These are phyloP conservation scores for Neodon shergylaensis DNA, from an alignment of 2,113 vertebrate genomes.

Conservation along the genomic window DNA sequence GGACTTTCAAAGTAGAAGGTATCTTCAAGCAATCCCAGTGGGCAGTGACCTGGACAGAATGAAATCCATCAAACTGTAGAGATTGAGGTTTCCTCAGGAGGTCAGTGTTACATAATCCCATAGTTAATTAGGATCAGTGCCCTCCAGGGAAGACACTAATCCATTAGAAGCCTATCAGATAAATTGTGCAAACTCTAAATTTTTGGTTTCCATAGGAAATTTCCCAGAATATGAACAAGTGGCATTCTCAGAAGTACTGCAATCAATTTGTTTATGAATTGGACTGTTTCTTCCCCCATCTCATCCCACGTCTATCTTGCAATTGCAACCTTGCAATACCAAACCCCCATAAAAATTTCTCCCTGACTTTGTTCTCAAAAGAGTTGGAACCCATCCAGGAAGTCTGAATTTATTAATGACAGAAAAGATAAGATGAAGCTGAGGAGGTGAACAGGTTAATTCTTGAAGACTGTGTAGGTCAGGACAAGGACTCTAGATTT, in stretches of 20 bases:
- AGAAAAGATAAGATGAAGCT: not conserved
- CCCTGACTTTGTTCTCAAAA: not conserved
- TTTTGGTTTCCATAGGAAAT: not conserved
- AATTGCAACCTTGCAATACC: not conserved
- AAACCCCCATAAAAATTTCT: not conserved
- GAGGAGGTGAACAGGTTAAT: not conserved
- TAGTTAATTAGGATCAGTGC: not conserved
- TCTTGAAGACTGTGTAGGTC: rapidly evolving
- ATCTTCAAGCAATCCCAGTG: not conserved
- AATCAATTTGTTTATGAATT: not conserved
- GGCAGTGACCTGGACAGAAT: not conserved
- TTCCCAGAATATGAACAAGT: not conserved
- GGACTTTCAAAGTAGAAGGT: no score
- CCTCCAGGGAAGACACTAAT: not conserved
- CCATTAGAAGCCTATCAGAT: not conserved
- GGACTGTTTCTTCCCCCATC: not conserved
- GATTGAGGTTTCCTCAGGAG: not conserved
- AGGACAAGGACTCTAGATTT: not conserved
- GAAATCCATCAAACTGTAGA: not conserved
- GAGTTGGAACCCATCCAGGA: not conserved
- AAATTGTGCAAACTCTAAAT: not conserved
- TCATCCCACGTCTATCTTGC: not conserved
- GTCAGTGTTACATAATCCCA: not conserved
- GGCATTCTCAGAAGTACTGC: not conserved
- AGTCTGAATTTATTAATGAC: not conserved